Percentiles rank a stretch among this genome's conserved stretches.
Conservation (phyloP, 1,140 invertebrate genomes). For the Metaphire vulgaris region DNA sequence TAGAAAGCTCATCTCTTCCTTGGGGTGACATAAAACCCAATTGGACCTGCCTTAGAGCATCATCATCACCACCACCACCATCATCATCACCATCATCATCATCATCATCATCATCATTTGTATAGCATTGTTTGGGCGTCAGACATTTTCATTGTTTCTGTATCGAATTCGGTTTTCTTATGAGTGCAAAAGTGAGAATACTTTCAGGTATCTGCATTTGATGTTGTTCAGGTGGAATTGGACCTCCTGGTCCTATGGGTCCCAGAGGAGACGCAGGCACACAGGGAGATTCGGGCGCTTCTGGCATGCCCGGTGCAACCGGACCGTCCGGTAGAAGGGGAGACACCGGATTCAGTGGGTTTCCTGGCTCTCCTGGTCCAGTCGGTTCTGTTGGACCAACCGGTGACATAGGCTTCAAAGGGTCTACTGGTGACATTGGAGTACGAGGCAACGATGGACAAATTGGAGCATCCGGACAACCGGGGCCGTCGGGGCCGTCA, state of each 20-base stretch:
- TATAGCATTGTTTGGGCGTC: too few species aligned
- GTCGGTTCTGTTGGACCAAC: neutral
- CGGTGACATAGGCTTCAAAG: conserved; percentile 1
- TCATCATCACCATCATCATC: too few species aligned
- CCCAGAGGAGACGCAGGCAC: conserved; percentile 15
- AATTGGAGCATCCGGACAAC: conserved; percentile 35
- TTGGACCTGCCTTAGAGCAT: too few species aligned
- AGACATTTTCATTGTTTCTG: too few species aligned
- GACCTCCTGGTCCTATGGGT: conserved; percentile 21
- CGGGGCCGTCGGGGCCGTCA: neutral
- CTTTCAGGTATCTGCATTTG: too few species aligned
- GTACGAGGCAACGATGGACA: conserved; percentile 56
- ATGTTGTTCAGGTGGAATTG: conserved; percentile 18
- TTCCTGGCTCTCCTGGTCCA: conserved; percentile 48
- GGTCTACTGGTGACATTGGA: conserved; percentile 51
- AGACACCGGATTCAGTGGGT: conserved; percentile 61
- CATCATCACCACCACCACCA: too few species aligned
- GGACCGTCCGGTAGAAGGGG: conserved; percentile 54
- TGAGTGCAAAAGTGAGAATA: too few species aligned
- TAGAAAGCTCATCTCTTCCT: too few species aligned
- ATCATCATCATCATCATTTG: too few species aligned
- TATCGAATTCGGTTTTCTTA: too few species aligned
- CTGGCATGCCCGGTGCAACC: conserved; percentile 15
- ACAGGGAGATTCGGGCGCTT: conserved; percentile 13
- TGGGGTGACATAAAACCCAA: too few species aligned